Percentiles rank a stretch among this genome's conserved stretches.
Conservation (phyloP, 2,113 vertebrate genomes). For the Thamnaconus septentrionalis region DNA sequence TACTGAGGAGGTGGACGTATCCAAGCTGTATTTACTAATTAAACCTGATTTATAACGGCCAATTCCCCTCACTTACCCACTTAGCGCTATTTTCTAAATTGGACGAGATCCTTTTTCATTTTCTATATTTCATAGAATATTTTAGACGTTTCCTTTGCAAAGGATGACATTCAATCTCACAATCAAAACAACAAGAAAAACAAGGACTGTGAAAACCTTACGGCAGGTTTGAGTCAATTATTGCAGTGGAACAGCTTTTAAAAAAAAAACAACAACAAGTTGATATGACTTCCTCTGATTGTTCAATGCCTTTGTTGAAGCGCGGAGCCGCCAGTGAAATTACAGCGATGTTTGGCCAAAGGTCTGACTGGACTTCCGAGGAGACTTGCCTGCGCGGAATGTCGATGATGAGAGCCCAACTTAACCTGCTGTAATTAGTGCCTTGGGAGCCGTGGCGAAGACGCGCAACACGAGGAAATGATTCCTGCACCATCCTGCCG, state of each 20-base stretch:
- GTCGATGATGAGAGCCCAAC: slow-evolving; percentile 47
- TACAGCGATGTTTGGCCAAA: slow-evolving; percentile 42
- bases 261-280: slow-evolving; percentile 13
- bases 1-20: no score
- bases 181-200: no score
- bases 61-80: no score
- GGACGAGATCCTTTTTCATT: no score
- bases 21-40: no score
- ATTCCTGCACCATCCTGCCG: slow-evolving; percentile 19
- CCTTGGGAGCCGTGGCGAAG: slow-evolving; percentile 1
- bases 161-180: no score
- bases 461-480: slow-evolving; percentile 45
- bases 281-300: slow-evolving; percentile 9
- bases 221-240: no score
- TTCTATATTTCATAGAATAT: no score
- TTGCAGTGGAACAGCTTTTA: slow-evolving; percentile 31
- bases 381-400: slow-evolving; percentile 13
- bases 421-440: slow-evolving; percentile 47
- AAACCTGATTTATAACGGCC: no score
- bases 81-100: no score
- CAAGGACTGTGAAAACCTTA: no score
- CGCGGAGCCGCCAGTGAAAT: slow-evolving; percentile 39
- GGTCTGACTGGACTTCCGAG: slow-evolving; percentile 21
- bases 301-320: slow-evolving; percentile 46
- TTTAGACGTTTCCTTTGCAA: no score